Evolutionary conservation across 2,797 vertebrate genomes (phyloP), one percentile per base, ranked within the genome.

Genomic region (Enteromius viviparus): DNA sequence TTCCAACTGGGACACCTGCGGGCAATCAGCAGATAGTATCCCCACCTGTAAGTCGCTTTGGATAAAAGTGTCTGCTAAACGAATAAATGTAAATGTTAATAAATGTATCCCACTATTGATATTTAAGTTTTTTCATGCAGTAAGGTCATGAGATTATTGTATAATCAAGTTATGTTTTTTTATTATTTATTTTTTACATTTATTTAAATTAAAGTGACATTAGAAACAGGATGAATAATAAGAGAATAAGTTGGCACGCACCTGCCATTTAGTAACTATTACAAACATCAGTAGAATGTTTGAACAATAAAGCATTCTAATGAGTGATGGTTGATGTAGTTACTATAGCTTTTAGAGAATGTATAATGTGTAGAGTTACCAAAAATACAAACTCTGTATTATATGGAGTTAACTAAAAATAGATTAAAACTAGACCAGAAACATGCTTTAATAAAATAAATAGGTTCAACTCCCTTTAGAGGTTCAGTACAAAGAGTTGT

Each of bases 1-100:
- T 90, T 97, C 97, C 90, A 99, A 89, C 87, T 81, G 89, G 23
- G 96, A 96, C 78, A 99, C 92, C 98, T 99, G 81, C 11, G 3
- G 29, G 51, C 2, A 58, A 26, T 86, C 37, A 85, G 37, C 17
- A 62, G 6, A 15, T 12, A 6, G 53, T 68, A 71, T 58, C 26
- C 26, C 26, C 26, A 26, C 26, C 26, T 26, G 26, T 26, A 26
- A 26, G 26, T 26, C 26, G 26, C 26, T 26, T 26, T 26, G 26
- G 26, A 26, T 26, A 26, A 26, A 26, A 26, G 26, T 26, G 26
- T 26, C 26, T 26, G 26, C 26, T 26, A 26, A 26, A 26, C 26
- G 26, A 26, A 26, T 26, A 26, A 26, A 26, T 26, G 26, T 26
- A 26, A 26, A 26, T 26, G 26, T 26, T 26, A 26, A 26, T 26